Evolutionary conservation across 2,888 invertebrate genomes (phyloP).

Genomic region (Flabesymbios commensalis): DNA sequence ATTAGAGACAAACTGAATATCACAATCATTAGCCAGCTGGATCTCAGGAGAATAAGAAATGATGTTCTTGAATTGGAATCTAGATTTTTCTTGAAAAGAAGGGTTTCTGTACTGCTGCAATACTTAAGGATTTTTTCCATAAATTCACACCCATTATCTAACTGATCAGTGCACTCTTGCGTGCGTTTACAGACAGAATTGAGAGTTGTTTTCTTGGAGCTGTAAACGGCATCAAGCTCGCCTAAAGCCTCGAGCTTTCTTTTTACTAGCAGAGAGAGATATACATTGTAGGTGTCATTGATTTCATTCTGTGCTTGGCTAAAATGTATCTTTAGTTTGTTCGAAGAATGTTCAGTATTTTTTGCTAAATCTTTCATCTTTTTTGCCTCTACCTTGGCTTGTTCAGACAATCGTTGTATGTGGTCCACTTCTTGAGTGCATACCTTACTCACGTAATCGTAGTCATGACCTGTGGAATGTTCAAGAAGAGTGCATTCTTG

Average conservation of each 20-base stretch:
- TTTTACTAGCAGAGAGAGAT: constrained; percentile 93
- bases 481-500: constrained; percentile 91
- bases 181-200: constrained; percentile 88
- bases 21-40: constrained; percentile 65
- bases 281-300: constrained; percentile 94
- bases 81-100: constrained; percentile 90
- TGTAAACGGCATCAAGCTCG: constrained; percentile 91
- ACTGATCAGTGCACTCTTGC: constrained; percentile 60
- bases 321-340: constrained; percentile 61
- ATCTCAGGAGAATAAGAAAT: constrained; percentile 82
- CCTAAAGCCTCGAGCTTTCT: constrained; percentile 90
- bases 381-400: constrained; percentile 84
- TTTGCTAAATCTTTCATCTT: constrained; percentile 85
- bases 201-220: constrained; percentile 74
- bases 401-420: constrained; percentile 76
- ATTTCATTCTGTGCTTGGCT: constrained; percentile 68
- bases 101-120: constrained; percentile 84
- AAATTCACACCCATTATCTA: constrained; percentile 76
- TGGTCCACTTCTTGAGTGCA: constrained; percentile 73
- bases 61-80: constrained; percentile 84
- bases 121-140: constrained; percentile 89
- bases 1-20: constrained; percentile 94
- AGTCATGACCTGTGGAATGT: constrained; percentile 53
- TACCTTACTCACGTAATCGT: constrained; percentile 44
- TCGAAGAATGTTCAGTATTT: constrained; percentile 78